phyloP scores from a whole-genome alignment of 2,113 vertebrate species.

The Zingel zingel region DNA sequence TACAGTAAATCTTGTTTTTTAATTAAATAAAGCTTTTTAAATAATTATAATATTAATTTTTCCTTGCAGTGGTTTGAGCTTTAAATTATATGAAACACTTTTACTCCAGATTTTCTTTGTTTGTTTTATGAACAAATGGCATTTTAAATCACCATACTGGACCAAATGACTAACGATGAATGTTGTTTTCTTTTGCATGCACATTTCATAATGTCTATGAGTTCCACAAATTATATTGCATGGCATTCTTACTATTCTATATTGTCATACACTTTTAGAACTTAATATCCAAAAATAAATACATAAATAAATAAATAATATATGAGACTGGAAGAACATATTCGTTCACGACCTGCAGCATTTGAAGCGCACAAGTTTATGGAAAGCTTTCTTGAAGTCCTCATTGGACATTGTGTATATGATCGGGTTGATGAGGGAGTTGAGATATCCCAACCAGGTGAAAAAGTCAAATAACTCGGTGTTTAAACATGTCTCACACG shows the following conservation, averaged over 20 bases:
- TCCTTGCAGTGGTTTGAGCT: background rate
- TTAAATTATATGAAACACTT: background rate
- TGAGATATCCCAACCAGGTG: slow-evolving; percentile 96
- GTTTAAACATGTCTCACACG: slow-evolving; percentile 90
- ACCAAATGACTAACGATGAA: background rate
- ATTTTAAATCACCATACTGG: background rate
- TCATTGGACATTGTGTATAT: slow-evolving; percentile 97
- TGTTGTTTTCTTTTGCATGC: slow-evolving; percentile 2
- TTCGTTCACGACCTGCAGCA: slow-evolving; percentile 75
- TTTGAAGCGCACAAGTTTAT: slow-evolving; percentile 89
- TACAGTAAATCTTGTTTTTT: background rate
- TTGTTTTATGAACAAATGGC: background rate
- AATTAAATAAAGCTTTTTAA: background rate
- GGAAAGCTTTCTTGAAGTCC: slow-evolving; percentile 96
- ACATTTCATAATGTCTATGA: background rate
- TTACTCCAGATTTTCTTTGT: background rate
- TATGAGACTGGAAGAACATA: background rate
- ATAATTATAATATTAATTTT: background rate
- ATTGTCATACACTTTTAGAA: background rate
- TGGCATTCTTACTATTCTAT: background rate
- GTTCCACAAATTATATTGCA: background rate
- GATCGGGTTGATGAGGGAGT: slow-evolving; percentile 96
- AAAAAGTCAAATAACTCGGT: slow-evolving; percentile 93
- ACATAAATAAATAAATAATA: slow-evolving; percentile 1
- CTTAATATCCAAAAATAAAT: slow-evolving; percentile 22